Percentiles rank a stretch among this genome's conserved stretches.
Evolutionary conservation across 2,888 invertebrate species (phyloP).

Genomic region (Zygaena filipendulae): DNA sequence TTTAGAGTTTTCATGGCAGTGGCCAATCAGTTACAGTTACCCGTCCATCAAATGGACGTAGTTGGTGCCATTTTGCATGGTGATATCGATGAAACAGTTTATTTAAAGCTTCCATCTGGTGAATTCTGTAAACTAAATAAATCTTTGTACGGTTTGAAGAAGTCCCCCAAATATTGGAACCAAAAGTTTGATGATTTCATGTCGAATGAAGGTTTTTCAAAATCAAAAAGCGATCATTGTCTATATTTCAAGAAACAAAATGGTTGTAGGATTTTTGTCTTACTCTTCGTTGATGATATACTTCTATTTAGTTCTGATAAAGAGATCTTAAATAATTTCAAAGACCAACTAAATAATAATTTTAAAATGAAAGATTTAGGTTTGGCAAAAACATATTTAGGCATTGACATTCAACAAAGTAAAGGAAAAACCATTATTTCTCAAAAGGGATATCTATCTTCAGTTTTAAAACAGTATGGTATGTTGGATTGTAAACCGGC

Average conservation of each 20-base stretch:
- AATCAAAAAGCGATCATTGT: constrained; percentile 2
- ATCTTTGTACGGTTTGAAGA: constrained; percentile 1
- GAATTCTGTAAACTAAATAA: constrained; percentile 9
- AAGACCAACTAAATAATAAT: neutral
- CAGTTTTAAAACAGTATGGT: constrained; percentile 5
- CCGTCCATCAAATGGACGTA: constrained; percentile 15
- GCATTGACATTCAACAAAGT: constrained; percentile 4
- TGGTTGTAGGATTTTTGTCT: constrained; percentile 1
- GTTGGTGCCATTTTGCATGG: constrained; percentile 16
- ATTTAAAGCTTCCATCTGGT: constrained; percentile 6
- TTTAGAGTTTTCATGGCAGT: constrained; percentile 17
- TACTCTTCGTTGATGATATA: constrained; percentile 9
- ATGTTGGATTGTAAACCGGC: constrained; percentile 8
- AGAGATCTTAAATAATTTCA: neutral
- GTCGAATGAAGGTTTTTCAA: constrained; percentile 7
- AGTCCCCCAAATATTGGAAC: constrained; percentile 9
- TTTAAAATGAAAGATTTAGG: constrained; percentile 7
- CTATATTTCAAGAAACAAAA: constrained; percentile 2
- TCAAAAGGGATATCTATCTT: constrained; percentile 6
- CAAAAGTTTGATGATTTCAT: constrained; percentile 12
- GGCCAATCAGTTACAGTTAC: constrained; percentile 11
- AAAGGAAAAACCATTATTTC: neutral
- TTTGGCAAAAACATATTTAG: constrained; percentile 1
- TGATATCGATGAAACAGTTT: constrained; percentile 14
- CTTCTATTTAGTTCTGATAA: constrained; percentile 1